phyloP scores from a whole-genome alignment of 53 echinoderm and acorn worm genomes.

The Patiria pectinifera region DNA sequence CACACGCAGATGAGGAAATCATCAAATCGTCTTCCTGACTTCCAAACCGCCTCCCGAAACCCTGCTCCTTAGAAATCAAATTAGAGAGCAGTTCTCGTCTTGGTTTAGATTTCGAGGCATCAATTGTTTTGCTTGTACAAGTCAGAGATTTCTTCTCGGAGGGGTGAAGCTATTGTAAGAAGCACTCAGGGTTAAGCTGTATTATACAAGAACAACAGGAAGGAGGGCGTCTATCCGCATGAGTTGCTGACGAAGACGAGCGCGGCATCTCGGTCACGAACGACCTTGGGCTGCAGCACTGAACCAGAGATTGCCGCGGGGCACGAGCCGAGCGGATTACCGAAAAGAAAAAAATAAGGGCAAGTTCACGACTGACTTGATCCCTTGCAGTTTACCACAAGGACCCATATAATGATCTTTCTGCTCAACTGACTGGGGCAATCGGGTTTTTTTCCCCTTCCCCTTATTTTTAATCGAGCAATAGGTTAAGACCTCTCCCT shows the following conservation, averaged over 20 bases:
- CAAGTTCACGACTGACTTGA: constrained; percentile 24
- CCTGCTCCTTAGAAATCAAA: neutral
- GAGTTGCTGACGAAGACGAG: neutral
- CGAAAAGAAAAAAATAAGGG: neutral
- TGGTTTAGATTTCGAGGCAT: neutral
- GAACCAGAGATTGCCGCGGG: neutral
- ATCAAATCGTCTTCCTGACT: constrained; percentile 7
- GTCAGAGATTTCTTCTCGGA: neutral
- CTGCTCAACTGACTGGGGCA: neutral
- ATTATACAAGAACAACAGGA: constrained; percentile 12
- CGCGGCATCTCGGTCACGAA: neutral
- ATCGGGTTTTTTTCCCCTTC: neutral
- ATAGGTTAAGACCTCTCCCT: neutral
- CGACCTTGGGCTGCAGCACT: neutral
- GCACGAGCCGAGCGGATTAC: neutral
- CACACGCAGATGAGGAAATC: neutral
- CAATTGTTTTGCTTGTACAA: neutral
- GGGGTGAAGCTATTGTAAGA: neutral
- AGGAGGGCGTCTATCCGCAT: neutral
- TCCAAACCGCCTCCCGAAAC: neutral
- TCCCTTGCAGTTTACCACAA: neutral
- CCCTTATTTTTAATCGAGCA: too few species aligned
- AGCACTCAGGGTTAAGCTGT: neutral
- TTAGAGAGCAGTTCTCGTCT: neutral
- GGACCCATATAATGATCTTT: neutral